phyloP scores from a whole-genome alignment of 2,113 vertebrate genomes.

The Abramis brama region DNA sequence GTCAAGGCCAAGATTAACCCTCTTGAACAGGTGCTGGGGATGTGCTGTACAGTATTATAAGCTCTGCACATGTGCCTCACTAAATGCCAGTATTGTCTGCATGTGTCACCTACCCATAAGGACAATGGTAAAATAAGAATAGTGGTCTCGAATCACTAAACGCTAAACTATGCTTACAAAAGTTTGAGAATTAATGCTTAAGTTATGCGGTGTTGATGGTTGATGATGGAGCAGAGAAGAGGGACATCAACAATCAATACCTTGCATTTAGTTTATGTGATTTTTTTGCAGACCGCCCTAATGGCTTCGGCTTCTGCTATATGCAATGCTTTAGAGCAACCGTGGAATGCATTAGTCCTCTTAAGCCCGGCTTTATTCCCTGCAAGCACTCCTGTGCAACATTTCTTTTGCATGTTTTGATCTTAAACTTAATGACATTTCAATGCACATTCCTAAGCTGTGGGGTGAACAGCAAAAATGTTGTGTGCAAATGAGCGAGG shows the following conservation, averaged over 20 bases:
- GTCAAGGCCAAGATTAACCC: constrained; percentile 48
- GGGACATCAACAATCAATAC: constrained; percentile 45
- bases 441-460: background rate
- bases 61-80: constrained; percentile 62
- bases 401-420: background rate
- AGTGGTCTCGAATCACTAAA: background rate
- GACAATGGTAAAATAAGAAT: constrained; percentile 20
- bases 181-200: constrained; percentile 14
- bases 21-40: constrained; percentile 57
- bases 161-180: background rate
- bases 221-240: background rate
- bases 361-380: constrained; percentile 29
- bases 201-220: constrained; percentile 16
- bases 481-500: background rate
- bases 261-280: constrained; percentile 47
- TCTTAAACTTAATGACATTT: background rate
- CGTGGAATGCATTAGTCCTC: constrained; percentile 42
- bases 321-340: constrained; percentile 20
- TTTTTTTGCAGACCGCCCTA: constrained; percentile 33
- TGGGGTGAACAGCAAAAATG: background rate
- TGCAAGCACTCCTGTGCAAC: constrained; percentile 3
- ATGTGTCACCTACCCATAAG: constrained; percentile 58
- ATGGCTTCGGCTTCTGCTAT: constrained; percentile 22
- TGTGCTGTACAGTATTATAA: constrained; percentile 61
- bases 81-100: constrained; percentile 37